Evolutionary conservation across 2,888 invertebrate genomes (phyloP).

Genomic region (Phoronis australis): DNA sequence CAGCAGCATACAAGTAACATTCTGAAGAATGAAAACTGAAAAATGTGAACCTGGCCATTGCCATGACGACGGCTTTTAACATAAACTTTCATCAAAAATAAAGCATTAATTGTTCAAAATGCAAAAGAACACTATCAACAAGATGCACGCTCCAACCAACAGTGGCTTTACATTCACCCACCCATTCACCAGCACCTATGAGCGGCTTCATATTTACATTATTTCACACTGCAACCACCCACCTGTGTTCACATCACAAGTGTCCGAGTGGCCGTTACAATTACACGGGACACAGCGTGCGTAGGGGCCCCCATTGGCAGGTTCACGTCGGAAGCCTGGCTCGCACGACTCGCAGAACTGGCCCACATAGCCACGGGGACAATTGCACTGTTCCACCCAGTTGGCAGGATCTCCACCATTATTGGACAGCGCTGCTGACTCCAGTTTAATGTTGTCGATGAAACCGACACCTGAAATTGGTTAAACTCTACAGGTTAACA

Average conservation of each 20-base stretch:
- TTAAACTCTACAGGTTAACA: too few relatives aligned
- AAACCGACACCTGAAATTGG: constrained; percentile 67
- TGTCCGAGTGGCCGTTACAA: constrained; percentile 92
- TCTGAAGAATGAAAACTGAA: too few relatives aligned
- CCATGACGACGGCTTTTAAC: background rate
- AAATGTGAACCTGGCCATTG: too few relatives aligned
- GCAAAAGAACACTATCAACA: background rate
- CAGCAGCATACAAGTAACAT: too few relatives aligned
- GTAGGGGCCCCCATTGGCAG: constrained; percentile 86
- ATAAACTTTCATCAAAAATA: background rate
- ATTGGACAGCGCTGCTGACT: constrained; percentile 70
- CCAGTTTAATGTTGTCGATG: constrained; percentile 80
- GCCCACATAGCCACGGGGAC: constrained; percentile 65
- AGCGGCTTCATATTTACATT: background rate
- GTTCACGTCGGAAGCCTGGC: constrained; percentile 88
- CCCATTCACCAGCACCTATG: too few relatives aligned
- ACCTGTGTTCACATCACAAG: constrained; percentile 67
- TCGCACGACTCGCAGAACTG: constrained; percentile 97
- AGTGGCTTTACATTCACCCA: background rate
- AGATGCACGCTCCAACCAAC: background rate
- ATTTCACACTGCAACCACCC: too few relatives aligned
- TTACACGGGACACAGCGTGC: constrained; percentile 92
- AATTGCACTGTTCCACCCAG: constrained; percentile 93
- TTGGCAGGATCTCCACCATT: constrained; percentile 67
- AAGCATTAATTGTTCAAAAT: background rate